Evolutionary conservation across 2,888 invertebrate species (phyloP).

Genomic region (Pammene fasciana): DNA sequence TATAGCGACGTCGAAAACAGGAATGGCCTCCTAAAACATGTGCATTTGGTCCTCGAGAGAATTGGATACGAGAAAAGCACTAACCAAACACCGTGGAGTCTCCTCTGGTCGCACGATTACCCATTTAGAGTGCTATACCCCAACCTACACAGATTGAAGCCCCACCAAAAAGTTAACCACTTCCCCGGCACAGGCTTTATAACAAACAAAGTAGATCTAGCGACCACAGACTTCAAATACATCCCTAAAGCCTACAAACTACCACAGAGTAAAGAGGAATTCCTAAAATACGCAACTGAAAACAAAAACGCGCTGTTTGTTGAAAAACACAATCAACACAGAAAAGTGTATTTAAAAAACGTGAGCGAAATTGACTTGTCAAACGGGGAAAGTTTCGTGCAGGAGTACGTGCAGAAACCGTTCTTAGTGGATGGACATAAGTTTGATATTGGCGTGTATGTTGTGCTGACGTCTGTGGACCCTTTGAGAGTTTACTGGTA

Average conservation of each 20-base stretch:
- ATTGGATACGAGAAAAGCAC: slow-evolving; percentile 87
- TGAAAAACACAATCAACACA: slow-evolving; percentile 95
- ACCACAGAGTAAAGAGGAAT: slow-evolving; percentile 88
- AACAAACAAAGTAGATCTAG: slow-evolving; percentile 95
- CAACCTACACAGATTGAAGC: slow-evolving; percentile 82
- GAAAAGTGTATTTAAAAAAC: slow-evolving; percentile 91
- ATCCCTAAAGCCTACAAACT: slow-evolving; percentile 95
- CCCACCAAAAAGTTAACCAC: slow-evolving; percentile 94
- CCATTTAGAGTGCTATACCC: slow-evolving; percentile 87
- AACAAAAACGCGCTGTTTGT: slow-evolving; percentile 91
- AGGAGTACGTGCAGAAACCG: slow-evolving; percentile 95
- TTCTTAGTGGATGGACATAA: slow-evolving; percentile 95
- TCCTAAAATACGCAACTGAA: slow-evolving; percentile 86
- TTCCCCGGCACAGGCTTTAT: slow-evolving; percentile 97
- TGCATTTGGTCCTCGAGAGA: slow-evolving; percentile 89
- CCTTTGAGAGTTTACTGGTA: slow-evolving; percentile 95
- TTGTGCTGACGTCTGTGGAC: slow-evolving; percentile 94
- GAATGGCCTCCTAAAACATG: slow-evolving; percentile 90
- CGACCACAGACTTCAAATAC: slow-evolving; percentile 89
- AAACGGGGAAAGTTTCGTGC: slow-evolving; percentile 91
- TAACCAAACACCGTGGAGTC: slow-evolving; percentile 87
- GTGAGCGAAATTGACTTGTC: slow-evolving; percentile 88
- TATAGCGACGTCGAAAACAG: slow-evolving; percentile 79
- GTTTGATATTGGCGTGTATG: slow-evolving; percentile 98
- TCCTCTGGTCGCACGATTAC: slow-evolving; percentile 97